Evolutionary conservation across 1,140 invertebrate genomes (phyloP).

Genomic region (Drosophila navojoa): DNA sequence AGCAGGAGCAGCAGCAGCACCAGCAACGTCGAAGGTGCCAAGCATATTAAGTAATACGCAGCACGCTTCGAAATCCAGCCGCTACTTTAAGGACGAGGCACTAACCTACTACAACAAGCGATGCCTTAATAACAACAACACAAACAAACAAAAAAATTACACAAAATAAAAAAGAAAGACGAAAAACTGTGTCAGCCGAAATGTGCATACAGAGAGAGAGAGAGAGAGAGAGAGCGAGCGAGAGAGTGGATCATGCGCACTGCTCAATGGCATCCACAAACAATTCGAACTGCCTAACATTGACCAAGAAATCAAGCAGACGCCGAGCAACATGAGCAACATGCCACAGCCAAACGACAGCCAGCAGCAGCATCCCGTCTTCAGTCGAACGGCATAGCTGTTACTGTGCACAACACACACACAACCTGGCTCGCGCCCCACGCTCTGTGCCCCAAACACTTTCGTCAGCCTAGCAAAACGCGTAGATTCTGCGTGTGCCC

Average conservation of each 20-base stretch:
- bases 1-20: conserved; percentile 19
- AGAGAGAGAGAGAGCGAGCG: conserved; percentile 1
- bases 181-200: conserved; percentile 70
- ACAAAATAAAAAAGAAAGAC: conserved; percentile 12
- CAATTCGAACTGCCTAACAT: conserved; percentile 75
- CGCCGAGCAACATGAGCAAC: not conserved
- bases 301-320: conserved; percentile 64
- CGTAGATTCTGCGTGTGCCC: conserved; percentile 4
- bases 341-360: conserved; percentile 10
- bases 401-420: conserved; percentile 74
- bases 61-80: conserved; percentile 7
- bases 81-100: conserved; percentile 54
- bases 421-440: conserved; percentile 5
- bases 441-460: conserved; percentile 1
- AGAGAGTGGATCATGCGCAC: conserved; percentile 51
- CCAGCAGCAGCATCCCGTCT: conserved; percentile 61
- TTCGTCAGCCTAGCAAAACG: not conserved
- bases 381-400: conserved; percentile 78
- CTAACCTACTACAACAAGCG: conserved; percentile 80
- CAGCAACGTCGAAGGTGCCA: conserved; percentile 56
- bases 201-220: not conserved
- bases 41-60: conserved; percentile 74
- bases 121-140: conserved; percentile 5
- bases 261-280: conserved; percentile 59
- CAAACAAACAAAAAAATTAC: not conserved